A percentile compares a stretch with the other conserved stretches of the same genome.
phyloP scores from a whole-genome alignment of 2,113 vertebrate genomes.

The Melanerpes aurifrons region DNA sequence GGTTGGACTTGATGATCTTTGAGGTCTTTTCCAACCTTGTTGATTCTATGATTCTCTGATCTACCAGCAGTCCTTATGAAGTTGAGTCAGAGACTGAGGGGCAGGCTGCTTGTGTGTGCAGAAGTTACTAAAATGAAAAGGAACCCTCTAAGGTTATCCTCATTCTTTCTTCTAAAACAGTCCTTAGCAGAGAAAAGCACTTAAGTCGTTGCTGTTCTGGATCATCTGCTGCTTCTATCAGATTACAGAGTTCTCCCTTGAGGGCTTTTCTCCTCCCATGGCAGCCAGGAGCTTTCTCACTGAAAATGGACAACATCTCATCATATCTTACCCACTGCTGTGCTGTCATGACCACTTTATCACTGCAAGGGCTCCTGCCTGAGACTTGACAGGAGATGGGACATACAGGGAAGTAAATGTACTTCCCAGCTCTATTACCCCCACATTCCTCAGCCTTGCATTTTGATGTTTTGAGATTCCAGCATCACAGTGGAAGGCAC shows the following conservation, averaged over 20 bases:
- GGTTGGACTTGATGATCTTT: no score
- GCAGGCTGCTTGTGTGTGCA: background rate
- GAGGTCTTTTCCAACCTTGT: no score
- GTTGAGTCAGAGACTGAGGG: background rate
- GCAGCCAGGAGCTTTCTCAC: background rate
- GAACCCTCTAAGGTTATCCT: background rate
- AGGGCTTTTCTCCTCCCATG: background rate
- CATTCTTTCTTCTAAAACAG: background rate
- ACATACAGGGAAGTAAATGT: background rate
- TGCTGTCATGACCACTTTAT: rapidly evolving
- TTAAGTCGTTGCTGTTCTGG: background rate
- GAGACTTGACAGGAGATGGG: background rate
- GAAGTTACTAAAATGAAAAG: background rate
- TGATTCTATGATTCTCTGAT: no score
- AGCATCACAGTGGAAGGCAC: background rate
- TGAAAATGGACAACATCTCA: background rate
- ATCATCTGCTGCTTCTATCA: background rate
- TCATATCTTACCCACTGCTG: rapidly evolving
- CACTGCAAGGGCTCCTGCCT: rapidly evolving
- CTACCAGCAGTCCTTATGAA: background rate
- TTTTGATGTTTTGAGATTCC: no score
- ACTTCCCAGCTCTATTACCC: background rate
- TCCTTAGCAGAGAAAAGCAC: background rate
- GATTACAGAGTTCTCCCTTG: background rate
- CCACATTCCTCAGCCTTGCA: background rate